A percentile compares a stretch with the other conserved stretches of the same genome.
These are phyloP conservation scores for Drosophila imparisetae DNA, from an alignment of 2,888 invertebrate genomes.

Conservation along the genomic window DNA sequence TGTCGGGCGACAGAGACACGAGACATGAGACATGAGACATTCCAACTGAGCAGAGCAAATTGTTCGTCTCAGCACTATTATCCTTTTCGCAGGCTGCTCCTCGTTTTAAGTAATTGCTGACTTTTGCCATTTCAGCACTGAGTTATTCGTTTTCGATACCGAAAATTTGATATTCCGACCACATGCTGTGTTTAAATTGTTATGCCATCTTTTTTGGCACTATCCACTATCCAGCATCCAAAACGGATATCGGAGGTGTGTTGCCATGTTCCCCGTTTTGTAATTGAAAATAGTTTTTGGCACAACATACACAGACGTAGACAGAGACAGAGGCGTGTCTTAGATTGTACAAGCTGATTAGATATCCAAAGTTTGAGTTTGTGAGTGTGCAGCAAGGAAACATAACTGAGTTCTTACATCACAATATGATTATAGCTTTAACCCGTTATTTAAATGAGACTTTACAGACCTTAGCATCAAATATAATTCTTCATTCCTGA, in stretches of 20 bases:
- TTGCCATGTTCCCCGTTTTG: conserved; percentile 17
- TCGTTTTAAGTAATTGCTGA: conserved; percentile 78
- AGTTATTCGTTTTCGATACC: conserved; percentile 80
- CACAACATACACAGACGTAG: conserved; percentile 5
- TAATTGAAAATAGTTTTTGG: conserved; percentile 77
- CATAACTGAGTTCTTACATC: background rate
- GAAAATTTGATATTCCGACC: conserved; percentile 83
- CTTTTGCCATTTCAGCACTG: conserved; percentile 67
- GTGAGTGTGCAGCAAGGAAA: background rate
- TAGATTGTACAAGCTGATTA: conserved; percentile 55
- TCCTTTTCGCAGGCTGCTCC: conserved; percentile 64
- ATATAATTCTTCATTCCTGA: background rate
- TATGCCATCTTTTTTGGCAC: conserved; percentile 62
- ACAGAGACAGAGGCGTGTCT: conserved; percentile 56
- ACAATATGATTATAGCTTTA: background rate
- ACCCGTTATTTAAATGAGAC: background rate
- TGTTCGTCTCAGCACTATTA: conserved; percentile 77
- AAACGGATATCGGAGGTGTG: conserved; percentile 33
- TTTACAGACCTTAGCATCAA: background rate
- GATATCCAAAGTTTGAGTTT: background rate
- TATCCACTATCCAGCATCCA: conserved; percentile 3
- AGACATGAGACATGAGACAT: conserved; percentile 34
- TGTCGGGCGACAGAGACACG: conserved; percentile 7
- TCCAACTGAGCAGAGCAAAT: conserved; percentile 63
- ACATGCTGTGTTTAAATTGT: conserved; percentile 83